phyloP scores from a whole-genome alignment of 2,888 invertebrate species.

The Cryptus viduatorius region DNA sequence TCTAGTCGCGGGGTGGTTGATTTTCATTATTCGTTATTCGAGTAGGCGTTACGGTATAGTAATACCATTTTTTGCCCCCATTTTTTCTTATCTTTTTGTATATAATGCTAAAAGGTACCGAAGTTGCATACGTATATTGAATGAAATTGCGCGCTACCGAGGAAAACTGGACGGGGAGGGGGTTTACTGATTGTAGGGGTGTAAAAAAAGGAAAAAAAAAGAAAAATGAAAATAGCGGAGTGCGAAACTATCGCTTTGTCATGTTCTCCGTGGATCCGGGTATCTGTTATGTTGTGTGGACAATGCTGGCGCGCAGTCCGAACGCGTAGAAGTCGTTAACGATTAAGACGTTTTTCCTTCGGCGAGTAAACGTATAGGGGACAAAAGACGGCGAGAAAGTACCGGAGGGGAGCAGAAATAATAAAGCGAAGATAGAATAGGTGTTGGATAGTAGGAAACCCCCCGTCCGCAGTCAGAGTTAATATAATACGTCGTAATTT shows the following conservation, averaged over 20 bases:
- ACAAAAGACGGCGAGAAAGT: conserved; percentile 8
- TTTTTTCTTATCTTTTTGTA: conserved; percentile 5
- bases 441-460: conserved; percentile 5
- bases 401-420: neutral
- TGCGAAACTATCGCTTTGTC: conserved; percentile 7
- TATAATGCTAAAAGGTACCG: conserved; percentile 1
- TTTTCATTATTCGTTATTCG: conserved; percentile 63
- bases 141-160: neutral
- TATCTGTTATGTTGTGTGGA: neutral
- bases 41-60: conserved; percentile 18
- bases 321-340: conserved; percentile 63
- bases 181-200: neutral
- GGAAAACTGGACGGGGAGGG: neutral
- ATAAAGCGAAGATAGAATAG: conserved; percentile 7
- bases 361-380: conserved; percentile 20
- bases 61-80: conserved; percentile 22
- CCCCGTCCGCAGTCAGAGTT: conserved; percentile 34
- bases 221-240: too few species aligned
- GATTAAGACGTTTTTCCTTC: conserved; percentile 56
- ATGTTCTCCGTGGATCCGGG: neutral
- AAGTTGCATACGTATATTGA: conserved; percentile 2
- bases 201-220: neutral
- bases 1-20: conserved; percentile 31
- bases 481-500: conserved; percentile 74
- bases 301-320: conserved; percentile 1